Evolutionary conservation across 2,113 vertebrate genomes (phyloP).

Genomic region (Narcine bancroftii): DNA sequence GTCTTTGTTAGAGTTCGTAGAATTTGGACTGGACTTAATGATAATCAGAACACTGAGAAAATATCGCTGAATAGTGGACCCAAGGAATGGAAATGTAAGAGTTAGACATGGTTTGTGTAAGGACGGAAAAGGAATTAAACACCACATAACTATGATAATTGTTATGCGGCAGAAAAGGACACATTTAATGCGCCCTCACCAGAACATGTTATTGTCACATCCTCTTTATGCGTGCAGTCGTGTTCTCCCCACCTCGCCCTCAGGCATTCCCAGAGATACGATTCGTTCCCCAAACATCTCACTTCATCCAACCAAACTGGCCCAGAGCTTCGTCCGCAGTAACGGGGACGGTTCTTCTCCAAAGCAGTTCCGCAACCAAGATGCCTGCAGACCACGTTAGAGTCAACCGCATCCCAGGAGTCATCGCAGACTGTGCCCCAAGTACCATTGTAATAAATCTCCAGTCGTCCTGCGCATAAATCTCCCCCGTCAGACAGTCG

Average conservation of each 20-base stretch:
- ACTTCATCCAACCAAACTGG: conserved; percentile 56
- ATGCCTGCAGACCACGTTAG: no score
- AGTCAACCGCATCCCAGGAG: conserved; percentile 36
- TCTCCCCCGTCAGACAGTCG: conserved; percentile 39
- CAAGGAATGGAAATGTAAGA: no score
- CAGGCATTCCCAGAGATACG: conserved; percentile 54
- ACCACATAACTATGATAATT: no score
- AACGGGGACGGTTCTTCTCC: conserved; percentile 41
- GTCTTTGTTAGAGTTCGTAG: no score
- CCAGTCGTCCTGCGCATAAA: conserved; percentile 45
- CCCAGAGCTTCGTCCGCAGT: conserved; percentile 52
- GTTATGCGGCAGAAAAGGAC: no score
- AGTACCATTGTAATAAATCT: conserved; percentile 46
- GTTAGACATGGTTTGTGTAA: no score
- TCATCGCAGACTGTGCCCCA: conserved; percentile 46
- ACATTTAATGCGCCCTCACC: conserved; percentile 40
- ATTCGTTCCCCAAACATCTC: conserved; percentile 54
- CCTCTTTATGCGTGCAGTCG: conserved; percentile 42
- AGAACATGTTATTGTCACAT: conserved; percentile 49
- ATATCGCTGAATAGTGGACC: no score
- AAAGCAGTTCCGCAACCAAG: no score
- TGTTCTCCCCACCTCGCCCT: conserved; percentile 47
- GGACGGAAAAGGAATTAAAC: no score
- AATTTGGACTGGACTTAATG: no score
- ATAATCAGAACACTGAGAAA: no score